Percentiles rank a stretch among this genome's conserved stretches.
Evolutionary conservation across 2,113 vertebrate species (phyloP).

Genomic region (Xiphophorus hellerii): DNA sequence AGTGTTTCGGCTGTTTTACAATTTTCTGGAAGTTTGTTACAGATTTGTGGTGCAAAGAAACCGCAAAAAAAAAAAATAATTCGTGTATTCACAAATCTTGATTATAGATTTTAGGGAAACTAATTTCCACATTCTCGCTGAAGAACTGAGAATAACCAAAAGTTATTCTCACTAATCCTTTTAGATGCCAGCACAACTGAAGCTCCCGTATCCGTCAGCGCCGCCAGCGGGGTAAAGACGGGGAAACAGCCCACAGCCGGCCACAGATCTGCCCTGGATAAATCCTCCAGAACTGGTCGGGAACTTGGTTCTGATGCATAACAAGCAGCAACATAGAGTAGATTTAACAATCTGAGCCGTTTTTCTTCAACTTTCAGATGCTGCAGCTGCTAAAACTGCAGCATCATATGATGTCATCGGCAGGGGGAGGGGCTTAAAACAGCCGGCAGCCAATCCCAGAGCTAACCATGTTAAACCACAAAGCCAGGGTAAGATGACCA

Average conservation of each 20-base stretch:
- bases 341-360: neutral
- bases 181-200: constrained; percentile 28
- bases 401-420: neutral
- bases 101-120: too few species aligned
- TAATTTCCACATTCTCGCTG: neutral
- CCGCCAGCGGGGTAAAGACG: constrained; percentile 20
- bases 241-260: constrained; percentile 22
- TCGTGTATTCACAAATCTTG: too few species aligned
- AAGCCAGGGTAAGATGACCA: constrained; percentile 19
- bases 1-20: too few species aligned
- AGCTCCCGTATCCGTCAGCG: neutral
- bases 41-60: too few species aligned
- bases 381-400: constrained; percentile 20
- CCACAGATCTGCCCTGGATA: constrained; percentile 25
- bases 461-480: constrained; percentile 18
- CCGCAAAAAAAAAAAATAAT: too few species aligned
- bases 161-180: neutral
- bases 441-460: constrained; percentile 18
- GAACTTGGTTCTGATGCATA: neutral
- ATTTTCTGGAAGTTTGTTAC: too few species aligned
- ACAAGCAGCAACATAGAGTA: neutral
- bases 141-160: neutral
- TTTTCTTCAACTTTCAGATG: constrained; percentile 18
- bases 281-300: constrained; percentile 38
- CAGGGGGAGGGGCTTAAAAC: constrained; percentile 38